Conservation (phyloP, 2,113 vertebrate species). For the Dicrurus megarhynchus region DNA sequence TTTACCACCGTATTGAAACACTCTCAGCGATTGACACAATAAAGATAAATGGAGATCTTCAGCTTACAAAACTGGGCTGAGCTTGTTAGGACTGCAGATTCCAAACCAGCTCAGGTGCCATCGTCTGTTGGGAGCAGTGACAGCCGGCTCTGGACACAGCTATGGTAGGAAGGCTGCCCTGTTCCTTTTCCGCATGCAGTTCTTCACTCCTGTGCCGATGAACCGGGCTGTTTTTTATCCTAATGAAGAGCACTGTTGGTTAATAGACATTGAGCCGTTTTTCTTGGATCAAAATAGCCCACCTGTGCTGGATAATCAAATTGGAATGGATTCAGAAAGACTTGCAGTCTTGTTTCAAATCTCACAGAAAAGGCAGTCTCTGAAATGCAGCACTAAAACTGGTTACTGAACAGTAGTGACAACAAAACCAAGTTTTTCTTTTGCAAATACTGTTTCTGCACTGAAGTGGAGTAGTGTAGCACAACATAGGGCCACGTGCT, state of each 20-base stretch:
- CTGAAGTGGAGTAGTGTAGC: constrained; percentile 77
- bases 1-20: constrained; percentile 95
- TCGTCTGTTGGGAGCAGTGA: constrained; percentile 40
- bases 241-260: constrained; percentile 62
- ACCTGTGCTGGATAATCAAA: constrained; percentile 72
- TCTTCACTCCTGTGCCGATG: constrained; percentile 63
- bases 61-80: constrained; percentile 98
- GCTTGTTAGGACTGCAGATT: constrained; percentile 30
- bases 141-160: constrained; percentile 65
- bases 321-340: constrained; percentile 62
- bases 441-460: constrained; percentile 71
- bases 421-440: constrained; percentile 22
- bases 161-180: constrained; percentile 54
- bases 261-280: constrained; percentile 65
- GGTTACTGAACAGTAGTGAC: constrained; percentile 33
- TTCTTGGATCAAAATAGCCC: constrained; percentile 62
- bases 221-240: constrained; percentile 41
- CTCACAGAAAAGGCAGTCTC: constrained; percentile 50
- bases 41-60: constrained; percentile 94
- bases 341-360: constrained; percentile 52
- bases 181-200: constrained; percentile 68
- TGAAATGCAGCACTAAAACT: constrained; percentile 63
- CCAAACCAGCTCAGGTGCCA: constrained; percentile 61
- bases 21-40: constrained; percentile 92
- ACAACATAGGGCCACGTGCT: constrained; percentile 58